Evolutionary conservation across 2,797 vertebrate species (phyloP).

Genomic region (Peromyscus aztecus): DNA sequence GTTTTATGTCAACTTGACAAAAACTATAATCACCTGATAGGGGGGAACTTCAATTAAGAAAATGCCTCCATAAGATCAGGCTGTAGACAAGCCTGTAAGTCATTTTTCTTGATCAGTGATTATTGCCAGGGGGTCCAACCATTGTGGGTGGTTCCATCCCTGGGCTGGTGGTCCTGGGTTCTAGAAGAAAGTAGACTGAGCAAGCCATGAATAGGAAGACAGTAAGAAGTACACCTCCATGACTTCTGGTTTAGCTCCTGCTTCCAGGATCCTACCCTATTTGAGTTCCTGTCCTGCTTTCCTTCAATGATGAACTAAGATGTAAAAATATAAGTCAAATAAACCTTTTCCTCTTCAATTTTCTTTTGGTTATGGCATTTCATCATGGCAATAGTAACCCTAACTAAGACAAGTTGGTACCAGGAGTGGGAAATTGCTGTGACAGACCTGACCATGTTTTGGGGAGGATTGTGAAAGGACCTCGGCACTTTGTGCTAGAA

Average conservation of each 20-base stretch:
- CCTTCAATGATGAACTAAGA: neutral
- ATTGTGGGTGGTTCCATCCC: neutral
- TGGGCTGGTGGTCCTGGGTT: neutral
- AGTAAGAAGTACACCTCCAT: neutral
- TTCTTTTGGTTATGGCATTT: neutral
- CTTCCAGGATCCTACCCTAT: neutral
- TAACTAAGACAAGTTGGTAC: neutral
- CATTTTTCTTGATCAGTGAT: neutral
- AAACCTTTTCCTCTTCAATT: neutral
- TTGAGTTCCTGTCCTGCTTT: neutral
- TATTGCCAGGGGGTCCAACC: rapidly evolving
- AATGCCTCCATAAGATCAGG: neutral
- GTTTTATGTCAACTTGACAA: neutral
- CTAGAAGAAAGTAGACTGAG: neutral
- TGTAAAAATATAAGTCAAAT: neutral
- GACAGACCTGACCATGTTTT: neutral
- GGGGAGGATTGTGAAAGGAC: neutral
- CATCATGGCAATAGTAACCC: neutral
- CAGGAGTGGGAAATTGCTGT: neutral
- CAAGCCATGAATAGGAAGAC: neutral
- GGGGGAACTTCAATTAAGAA: neutral
- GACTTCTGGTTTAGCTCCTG: neutral
- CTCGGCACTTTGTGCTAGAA: neutral
- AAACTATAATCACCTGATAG: neutral
- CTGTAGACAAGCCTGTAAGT: neutral